Base-by-base conservation (phyloP, 92 coral and sea anemone genomes). In the Virgularia gustaviana region DNA sequence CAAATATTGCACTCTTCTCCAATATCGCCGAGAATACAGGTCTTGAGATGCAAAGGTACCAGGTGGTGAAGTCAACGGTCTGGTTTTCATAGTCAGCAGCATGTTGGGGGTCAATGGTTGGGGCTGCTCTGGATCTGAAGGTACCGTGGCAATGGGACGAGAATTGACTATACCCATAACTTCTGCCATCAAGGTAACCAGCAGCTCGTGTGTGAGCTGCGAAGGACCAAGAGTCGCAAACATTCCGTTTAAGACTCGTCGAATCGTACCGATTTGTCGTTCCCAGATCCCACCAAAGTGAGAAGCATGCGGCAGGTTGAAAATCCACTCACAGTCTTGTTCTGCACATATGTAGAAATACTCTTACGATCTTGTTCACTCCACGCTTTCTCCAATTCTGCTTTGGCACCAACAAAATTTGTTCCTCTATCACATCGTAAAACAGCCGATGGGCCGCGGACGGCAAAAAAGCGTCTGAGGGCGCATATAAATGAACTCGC, bases 301-400 rank as follows among this genome's bases (percentile, higher is more conserved):
- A 20, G 85, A 81, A 30, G 85, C 85, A 34, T 75, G 81, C 16
- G 81, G 85, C 37, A 82, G 86, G 49, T 82, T 77, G 35, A 82
- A 77, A n/a, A n/a, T n/a, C n/a, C n/a, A n/a, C n/a, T n/a, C n/a
- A n/a, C n/a, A n/a, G n/a, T n/a, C n/a, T n/a, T n/a, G n/a, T n/a
- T n/a, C n/a, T n/a, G n/a, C n/a, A n/a, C n/a, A n/a, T n/a, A n/a
- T n/a, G 36, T 66, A 72, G 67, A 53, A 22, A 70, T 41, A 35
- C 23, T 42, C 73, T 71, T 44, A 27, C 54, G 34, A 47, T 83
- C 75, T 41, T 63, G 4, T 42, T 72, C 60, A 27, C 42, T 31
- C 33, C 62, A 33, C 4, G 86, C 86, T 24, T 49, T 73, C 15
- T 31, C 68, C 12, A 82, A 75, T 64, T 82, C 82, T 15, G 70